Base-by-base conservation (phyloP, 1,140 invertebrate species). In the Anoplolepis gracilipes region DNA sequence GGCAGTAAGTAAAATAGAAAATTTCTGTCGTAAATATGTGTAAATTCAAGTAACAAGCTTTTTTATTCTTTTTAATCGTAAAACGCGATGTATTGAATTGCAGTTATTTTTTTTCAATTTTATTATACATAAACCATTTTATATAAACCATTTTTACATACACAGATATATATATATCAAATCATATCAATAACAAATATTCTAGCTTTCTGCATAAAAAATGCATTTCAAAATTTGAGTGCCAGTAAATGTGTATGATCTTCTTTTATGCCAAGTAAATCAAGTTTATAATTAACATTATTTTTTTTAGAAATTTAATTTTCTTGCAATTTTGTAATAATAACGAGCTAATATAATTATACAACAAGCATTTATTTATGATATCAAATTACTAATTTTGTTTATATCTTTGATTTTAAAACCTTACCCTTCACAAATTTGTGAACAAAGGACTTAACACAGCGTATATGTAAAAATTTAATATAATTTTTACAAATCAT, bases 51-150 rank as follows among this genome's bases (percentile, higher is more conserved):
- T 73, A 61, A 19, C 1, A 42, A 30, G 19, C 61, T 73, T 25
- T 2, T 5, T 70, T 81, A 46, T 61, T 33, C 39, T 82, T 36
- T 42, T 13, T 72, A 13, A 57, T 82, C 36, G 28, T 33, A 13
- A 59, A 42, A 55, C 22, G 16, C 28, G 13, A 28, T 72, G 36
- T 59, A 22, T 82, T 69, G 16, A 2, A 2, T 72, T 42, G 7
- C 22, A 6, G 8, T 25, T 59, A 2, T 25, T 70, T 3, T 19
- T 7, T 81, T 49, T 81, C 78, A 39, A 81, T 46, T 72, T 82
- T 25, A 36, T 8, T 7, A n/a, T n/a, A n/a, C n/a, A 65, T n/a
- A 79, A 67, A 55, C 55, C 16, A 49, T 49, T 49, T 49, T 16
- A 49, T 4, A 49, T 49, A 49, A 49, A 49, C n/a, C n/a, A n/a